These are phyloP conservation scores for Galerucella nymphaeae DNA, from an alignment of 2,888 invertebrate species.

Conservation along the genomic window DNA sequence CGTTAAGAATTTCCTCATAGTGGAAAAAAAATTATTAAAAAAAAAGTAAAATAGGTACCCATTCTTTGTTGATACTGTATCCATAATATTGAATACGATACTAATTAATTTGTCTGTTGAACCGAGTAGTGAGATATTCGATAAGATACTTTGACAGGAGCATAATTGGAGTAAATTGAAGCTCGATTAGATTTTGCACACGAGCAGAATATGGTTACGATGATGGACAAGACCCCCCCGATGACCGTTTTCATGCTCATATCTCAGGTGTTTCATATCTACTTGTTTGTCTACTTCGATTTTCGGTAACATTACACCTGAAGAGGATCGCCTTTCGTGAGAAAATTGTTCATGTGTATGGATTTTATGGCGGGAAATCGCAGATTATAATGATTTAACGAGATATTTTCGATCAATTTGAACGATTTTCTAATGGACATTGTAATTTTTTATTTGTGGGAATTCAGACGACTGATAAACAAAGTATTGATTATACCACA, in stretches of 20 bases:
- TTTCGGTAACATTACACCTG: constrained; percentile 45
- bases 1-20: too few relatives aligned
- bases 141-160: constrained; percentile 46
- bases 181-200: constrained; percentile 46
- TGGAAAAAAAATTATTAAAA: too few relatives aligned
- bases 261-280: constrained; percentile 51
- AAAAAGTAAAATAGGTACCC: not conserved
- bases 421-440: too few relatives aligned
- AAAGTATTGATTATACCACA: too few relatives aligned
- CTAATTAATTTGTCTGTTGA: constrained; percentile 44
- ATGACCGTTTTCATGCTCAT: constrained; percentile 49
- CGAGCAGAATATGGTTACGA: constrained; percentile 15
- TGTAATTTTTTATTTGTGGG: too few relatives aligned
- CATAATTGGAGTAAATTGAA: constrained; percentile 45
- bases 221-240: constrained; percentile 54
- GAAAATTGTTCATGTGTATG: constrained; percentile 6
- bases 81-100: constrained; percentile 38
- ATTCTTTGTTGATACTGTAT: not conserved
- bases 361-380: constrained; percentile 11
- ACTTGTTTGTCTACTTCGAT: constrained; percentile 47
- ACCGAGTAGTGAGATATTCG: constrained; percentile 33
- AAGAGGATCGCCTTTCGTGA: constrained; percentile 24
- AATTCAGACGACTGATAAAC: too few relatives aligned
- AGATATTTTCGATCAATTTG: too few relatives aligned
- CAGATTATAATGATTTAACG: not conserved